Evolutionary conservation across 1,140 invertebrate genomes (phyloP).

Genomic region (Drosophila nebulosa): DNA sequence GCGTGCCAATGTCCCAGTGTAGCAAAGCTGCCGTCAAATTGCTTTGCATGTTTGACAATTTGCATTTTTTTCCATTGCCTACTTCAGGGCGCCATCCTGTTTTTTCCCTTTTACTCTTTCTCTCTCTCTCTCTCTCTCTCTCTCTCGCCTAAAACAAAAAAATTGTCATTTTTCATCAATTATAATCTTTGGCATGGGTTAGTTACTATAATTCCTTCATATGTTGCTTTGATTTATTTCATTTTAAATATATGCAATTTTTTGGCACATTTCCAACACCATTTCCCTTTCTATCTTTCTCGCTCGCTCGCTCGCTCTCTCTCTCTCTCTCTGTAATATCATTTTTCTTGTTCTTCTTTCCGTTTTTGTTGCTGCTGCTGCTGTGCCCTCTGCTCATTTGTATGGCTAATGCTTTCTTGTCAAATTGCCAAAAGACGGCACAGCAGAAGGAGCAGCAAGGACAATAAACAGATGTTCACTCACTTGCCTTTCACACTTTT

Average conservation of each 20-base stretch:
- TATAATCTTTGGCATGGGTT: not conserved
- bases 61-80: conserved; percentile 49
- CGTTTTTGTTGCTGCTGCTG: not conserved
- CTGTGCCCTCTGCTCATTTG: conserved; percentile 41
- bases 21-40: conserved; percentile 40
- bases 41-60: conserved; percentile 67
- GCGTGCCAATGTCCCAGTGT: conserved; percentile 24
- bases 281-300: not conserved
- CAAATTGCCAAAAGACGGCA: conserved; percentile 61
- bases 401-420: conserved; percentile 70
- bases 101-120: not conserved
- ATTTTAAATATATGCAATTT: conserved; percentile 54
- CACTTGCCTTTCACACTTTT: conserved; percentile 26
- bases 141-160: not conserved
- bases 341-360: conserved; percentile 34
- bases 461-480: conserved; percentile 53
- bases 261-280: conserved; percentile 17
- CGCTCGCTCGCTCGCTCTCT: not conserved
- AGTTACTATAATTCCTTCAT: not conserved
- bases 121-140: not conserved
- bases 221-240: conserved; percentile 64
- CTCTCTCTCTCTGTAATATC: conserved; percentile 4
- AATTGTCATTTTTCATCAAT: conserved; percentile 16
- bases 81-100: not conserved
- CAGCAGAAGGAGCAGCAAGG: not conserved